These are phyloP conservation scores for Plodia interpunctella DNA, from an alignment of 1,140 invertebrate species.

Conservation along the genomic window DNA sequence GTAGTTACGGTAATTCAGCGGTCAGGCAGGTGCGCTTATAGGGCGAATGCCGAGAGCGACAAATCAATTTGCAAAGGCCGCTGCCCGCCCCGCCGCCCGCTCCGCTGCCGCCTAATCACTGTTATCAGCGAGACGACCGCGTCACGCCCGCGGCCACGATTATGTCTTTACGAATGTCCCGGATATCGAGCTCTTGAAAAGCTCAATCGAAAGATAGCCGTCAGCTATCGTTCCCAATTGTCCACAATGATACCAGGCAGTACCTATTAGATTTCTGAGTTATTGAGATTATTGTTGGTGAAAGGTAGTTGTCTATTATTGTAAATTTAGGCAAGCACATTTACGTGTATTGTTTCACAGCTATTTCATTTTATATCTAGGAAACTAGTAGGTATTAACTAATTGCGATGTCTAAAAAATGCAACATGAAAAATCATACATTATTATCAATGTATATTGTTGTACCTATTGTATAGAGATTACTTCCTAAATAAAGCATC, in stretches of 20 bases:
- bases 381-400: too few species aligned
- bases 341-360: too few species aligned
- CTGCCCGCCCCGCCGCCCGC: constrained; percentile 34
- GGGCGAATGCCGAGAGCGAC: constrained; percentile 34
- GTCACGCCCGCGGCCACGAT: constrained; percentile 45
- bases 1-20: background rate
- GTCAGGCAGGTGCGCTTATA: constrained; percentile 23
- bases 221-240: constrained; percentile 38
- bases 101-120: constrained; percentile 34
- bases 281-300: constrained; percentile 12
- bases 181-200: constrained; percentile 48
- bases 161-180: constrained; percentile 56
- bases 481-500: too few species aligned
- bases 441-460: too few species aligned
- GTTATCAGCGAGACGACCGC: constrained; percentile 34
- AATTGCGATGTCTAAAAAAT: too few species aligned
- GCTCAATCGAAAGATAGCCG: constrained; percentile 42
- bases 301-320: background rate
- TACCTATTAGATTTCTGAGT: constrained; percentile 9
- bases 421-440: too few species aligned
- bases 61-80: constrained; percentile 51
- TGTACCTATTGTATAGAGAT: too few species aligned
- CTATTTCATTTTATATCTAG: too few species aligned
- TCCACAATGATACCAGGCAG: constrained; percentile 32
- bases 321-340: background rate